A percentile compares a stretch with the other conserved stretches of the same genome.
Conservation (phyloP, 2,888 invertebrate genomes). For the Aelia acuminata region DNA sequence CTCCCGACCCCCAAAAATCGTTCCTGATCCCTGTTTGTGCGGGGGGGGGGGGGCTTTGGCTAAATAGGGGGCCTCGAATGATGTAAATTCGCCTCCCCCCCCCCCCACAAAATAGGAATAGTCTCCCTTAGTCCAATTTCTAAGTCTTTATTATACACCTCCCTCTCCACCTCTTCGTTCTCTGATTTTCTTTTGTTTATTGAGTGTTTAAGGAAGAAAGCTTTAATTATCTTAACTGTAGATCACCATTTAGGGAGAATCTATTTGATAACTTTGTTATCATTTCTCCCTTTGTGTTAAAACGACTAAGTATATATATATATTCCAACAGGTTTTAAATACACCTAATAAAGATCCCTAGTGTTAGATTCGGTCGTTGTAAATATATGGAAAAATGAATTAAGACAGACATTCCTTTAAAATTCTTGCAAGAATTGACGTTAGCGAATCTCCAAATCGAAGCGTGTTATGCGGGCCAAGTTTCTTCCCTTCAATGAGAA, state of each 20-base stretch:
- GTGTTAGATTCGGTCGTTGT: too few relatives aligned
- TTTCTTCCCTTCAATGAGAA: too few relatives aligned
- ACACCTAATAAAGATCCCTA: too few relatives aligned
- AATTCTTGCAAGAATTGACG: too few relatives aligned
- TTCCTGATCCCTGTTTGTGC: constrained; percentile 4
- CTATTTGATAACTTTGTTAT: not conserved
- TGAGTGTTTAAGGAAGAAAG: not conserved
- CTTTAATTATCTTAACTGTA: not conserved
- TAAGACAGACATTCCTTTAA: too few relatives aligned
- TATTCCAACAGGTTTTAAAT: too few relatives aligned
- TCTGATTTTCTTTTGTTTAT: not conserved
- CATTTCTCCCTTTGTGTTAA: too few relatives aligned
- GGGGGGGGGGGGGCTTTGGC: not conserved
- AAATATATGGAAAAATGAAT: too few relatives aligned
- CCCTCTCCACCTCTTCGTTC: not conserved
- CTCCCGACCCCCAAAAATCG: constrained; percentile 16
- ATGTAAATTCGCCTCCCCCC: not conserved
- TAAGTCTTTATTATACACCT: not conserved
- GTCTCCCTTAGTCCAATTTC: not conserved
- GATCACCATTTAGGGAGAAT: not conserved
- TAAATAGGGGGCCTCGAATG: too few relatives aligned
- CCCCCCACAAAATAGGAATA: not conserved
- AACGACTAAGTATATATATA: too few relatives aligned
- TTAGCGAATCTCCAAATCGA: too few relatives aligned
- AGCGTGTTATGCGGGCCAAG: too few relatives aligned